These are phyloP conservation scores for Aphidius colemani DNA, from an alignment of 2,888 invertebrate species.

Conservation along the genomic window DNA sequence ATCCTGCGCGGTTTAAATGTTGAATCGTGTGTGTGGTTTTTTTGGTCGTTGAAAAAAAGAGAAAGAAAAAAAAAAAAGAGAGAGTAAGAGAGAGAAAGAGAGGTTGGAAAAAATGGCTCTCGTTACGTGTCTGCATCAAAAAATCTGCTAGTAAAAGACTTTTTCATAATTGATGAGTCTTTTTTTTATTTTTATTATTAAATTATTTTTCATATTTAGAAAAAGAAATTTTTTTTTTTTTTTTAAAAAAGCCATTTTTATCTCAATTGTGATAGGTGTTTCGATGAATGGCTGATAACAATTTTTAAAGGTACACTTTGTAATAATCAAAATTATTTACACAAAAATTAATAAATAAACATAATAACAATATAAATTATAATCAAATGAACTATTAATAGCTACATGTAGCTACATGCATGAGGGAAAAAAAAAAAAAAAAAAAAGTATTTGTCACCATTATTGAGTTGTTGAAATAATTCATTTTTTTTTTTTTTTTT, in stretches of 20 bases:
- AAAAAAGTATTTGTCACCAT: too few species aligned
- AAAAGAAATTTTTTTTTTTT: not conserved
- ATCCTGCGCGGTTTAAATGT: not conserved
- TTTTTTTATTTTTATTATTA: not conserved
- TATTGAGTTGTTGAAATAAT: too few species aligned
- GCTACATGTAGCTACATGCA: too few species aligned
- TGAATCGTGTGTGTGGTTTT: constrained; percentile 1
- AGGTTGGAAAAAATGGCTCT: constrained; percentile 43
- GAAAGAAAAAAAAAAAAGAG: not conserved
- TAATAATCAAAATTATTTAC: too few species aligned
- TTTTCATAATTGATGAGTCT: not conserved
- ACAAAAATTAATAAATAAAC: too few species aligned
- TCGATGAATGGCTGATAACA: too few species aligned
- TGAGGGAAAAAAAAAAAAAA: too few species aligned
- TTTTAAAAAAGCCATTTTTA: not conserved
- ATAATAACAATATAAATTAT: too few species aligned
- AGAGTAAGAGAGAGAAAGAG: constrained; percentile 1
- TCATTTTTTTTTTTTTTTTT: too few species aligned
- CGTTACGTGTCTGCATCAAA: constrained; percentile 42
- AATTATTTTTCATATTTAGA: not conserved
- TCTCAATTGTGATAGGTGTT: too few species aligned
- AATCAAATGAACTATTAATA: too few species aligned
- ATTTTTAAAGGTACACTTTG: too few species aligned
- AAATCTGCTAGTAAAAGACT: constrained; percentile 11
- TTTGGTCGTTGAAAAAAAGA: not conserved